Evolutionary conservation across 2,888 invertebrate genomes (phyloP).

Genomic region (Teleiodes luculella): DNA sequence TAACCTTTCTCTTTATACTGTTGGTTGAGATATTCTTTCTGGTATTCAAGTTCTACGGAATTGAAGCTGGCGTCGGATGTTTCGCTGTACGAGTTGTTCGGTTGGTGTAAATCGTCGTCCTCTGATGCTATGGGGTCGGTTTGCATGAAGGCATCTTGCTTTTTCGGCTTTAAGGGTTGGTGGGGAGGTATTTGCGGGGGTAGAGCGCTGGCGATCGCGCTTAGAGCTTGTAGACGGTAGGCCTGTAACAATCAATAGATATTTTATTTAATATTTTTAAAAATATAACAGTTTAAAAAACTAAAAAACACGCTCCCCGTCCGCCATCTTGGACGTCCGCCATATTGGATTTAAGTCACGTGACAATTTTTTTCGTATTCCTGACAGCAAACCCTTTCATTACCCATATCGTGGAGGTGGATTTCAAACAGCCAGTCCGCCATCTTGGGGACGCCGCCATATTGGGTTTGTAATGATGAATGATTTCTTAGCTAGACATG

Average conservation of each 20-base stretch:
- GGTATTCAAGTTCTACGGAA: slow-evolving; percentile 22
- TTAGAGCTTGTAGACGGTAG: slow-evolving; percentile 52
- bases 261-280: no score
- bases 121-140: slow-evolving; percentile 62
- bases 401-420: no score
- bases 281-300: no score
- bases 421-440: no score
- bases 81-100: slow-evolving; percentile 52
- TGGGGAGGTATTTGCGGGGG: slow-evolving; percentile 31
- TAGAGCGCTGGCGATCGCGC: slow-evolving; percentile 42
- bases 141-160: slow-evolving; percentile 72
- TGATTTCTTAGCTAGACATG: no score
- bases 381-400: no score
- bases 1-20: not conserved
- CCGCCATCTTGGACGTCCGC: no score
- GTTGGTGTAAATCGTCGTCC: slow-evolving; percentile 51
- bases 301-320: no score
- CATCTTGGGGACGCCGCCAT: no score
- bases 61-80: slow-evolving; percentile 32
- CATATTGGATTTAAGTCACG: no score
- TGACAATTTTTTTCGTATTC: no score
- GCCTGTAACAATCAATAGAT: slow-evolving; percentile 44
- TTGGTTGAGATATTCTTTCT: not conserved
- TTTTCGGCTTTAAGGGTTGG: slow-evolving; percentile 45
- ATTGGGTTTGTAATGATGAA: no score